Evolutionary conservation across 2,888 invertebrate genomes (phyloP).

Genomic region (Griposia aprilina): DNA sequence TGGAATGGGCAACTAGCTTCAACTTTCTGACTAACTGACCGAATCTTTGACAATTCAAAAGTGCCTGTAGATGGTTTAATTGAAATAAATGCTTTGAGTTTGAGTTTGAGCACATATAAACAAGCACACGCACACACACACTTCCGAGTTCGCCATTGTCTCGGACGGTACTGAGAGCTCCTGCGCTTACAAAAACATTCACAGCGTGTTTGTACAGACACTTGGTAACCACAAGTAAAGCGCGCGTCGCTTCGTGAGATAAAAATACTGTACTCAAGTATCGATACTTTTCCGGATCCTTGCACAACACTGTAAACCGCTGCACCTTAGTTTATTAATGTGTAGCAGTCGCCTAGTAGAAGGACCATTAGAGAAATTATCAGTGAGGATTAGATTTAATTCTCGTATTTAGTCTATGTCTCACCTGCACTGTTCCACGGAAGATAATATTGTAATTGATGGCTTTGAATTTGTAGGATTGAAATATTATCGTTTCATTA

Average conservation of each 20-base stretch:
- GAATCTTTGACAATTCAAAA: no score
- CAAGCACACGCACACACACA: background rate
- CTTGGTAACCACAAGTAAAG: background rate
- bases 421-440: background rate
- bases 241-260: background rate
- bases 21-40: no score
- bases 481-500: slow-evolving; percentile 4
- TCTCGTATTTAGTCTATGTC: slow-evolving; percentile 33
- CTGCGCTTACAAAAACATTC: background rate
- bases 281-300: background rate
- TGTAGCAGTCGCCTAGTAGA: background rate
- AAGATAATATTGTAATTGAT: slow-evolving; percentile 35
- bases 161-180: background rate
- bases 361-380: slow-evolving; percentile 34
- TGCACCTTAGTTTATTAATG: slow-evolving; percentile 29
- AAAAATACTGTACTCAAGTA: background rate
- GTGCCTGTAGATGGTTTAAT: no score
- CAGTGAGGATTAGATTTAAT: slow-evolving; percentile 25
- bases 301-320: background rate
- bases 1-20: no score
- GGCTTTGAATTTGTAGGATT: slow-evolving; percentile 3
- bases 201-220: background rate
- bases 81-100: no score
- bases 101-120: no score
- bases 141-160: background rate